Evolutionary conservation across 2,113 vertebrate genomes (phyloP).

Genomic region (Hyaena hyaena): DNA sequence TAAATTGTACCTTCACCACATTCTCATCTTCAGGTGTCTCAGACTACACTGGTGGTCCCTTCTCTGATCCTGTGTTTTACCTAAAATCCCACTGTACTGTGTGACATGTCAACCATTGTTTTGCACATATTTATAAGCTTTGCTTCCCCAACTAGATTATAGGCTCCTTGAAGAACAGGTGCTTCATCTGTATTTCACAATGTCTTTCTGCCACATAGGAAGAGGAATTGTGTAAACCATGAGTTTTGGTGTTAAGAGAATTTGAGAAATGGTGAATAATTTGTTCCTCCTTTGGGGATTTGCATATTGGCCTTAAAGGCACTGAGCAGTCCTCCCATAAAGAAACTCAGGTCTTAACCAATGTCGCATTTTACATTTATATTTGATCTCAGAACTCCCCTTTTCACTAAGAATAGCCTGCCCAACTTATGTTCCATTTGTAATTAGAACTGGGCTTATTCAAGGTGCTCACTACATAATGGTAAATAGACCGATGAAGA

Average conservation of each 20-base stretch:
- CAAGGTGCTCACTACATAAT: neutral
- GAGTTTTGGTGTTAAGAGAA: neutral
- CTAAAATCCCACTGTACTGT: neutral
- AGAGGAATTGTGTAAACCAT: neutral
- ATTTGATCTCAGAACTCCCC: neutral
- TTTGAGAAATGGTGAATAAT: neutral
- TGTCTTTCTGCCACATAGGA: neutral
- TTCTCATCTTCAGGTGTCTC: neutral
- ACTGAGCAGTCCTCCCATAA: neutral
- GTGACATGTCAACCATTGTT: neutral
- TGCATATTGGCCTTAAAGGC: neutral
- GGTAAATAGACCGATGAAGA: neutral
- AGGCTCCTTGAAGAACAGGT: neutral
- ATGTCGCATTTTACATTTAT: neutral
- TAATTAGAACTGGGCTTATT: neutral
- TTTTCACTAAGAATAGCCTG: neutral
- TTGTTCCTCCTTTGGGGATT: neutral
- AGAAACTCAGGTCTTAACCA: neutral
- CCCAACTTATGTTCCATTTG: neutral
- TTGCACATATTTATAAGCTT: neutral
- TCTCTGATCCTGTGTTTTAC: neutral
- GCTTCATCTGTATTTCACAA: neutral
- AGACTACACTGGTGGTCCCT: neutral
- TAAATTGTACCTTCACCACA: neutral
- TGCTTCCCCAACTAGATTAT: neutral